Evolutionary conservation across 2,113 vertebrate genomes (phyloP), one percentile per base, ranked within the genome.

Genomic region (Lota lota): DNA sequence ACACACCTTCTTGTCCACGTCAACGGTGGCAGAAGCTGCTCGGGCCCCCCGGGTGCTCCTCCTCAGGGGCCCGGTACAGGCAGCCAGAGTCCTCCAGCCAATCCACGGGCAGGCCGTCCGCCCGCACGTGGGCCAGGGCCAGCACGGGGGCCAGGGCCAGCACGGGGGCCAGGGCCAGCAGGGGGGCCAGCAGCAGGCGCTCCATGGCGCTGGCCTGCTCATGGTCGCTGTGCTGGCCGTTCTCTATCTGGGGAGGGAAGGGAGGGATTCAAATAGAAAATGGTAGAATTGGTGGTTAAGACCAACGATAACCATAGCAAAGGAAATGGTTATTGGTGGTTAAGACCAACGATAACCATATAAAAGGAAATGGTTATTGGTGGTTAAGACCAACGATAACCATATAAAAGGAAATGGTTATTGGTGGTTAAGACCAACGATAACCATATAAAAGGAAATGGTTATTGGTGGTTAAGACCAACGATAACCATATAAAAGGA

Each of bases 221-320:
- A 0, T 98, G 96, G 14, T 95, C 94, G 0, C 63, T 67, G 3
- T 88, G 89, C 51, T 89, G 92, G 79, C 93, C 94, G 0, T 91
- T 91, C 54, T 96, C 94, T 57, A 94, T 89, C 96, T 98, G 81
- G 33, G 40, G 61, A 68, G 4, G 63, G 14, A 53, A n/a, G n/a
- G n/a, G n/a, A 21, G 16, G 63, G 63, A 2, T 17, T 24, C 1
- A 14, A 59, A 21, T n/a, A n/a, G n/a, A n/a, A n/a, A n/a, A n/a
- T n/a, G n/a, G n/a, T n/a, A n/a, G n/a, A n/a, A n/a, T n/a, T n/a
- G n/a, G n/a, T n/a, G n/a, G n/a, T n/a, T n/a, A n/a, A n/a, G n/a
- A n/a, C n/a, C n/a, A n/a, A n/a, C n/a, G n/a, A n/a, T n/a, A n/a
- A n/a, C n/a, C n/a, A n/a, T n/a, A n/a, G n/a, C n/a, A n/a, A n/a